Percentiles rank a stretch among this genome's conserved stretches.
phyloP scores from a whole-genome alignment of 2,113 vertebrate species.

The Neomonachus schauinslandi region DNA sequence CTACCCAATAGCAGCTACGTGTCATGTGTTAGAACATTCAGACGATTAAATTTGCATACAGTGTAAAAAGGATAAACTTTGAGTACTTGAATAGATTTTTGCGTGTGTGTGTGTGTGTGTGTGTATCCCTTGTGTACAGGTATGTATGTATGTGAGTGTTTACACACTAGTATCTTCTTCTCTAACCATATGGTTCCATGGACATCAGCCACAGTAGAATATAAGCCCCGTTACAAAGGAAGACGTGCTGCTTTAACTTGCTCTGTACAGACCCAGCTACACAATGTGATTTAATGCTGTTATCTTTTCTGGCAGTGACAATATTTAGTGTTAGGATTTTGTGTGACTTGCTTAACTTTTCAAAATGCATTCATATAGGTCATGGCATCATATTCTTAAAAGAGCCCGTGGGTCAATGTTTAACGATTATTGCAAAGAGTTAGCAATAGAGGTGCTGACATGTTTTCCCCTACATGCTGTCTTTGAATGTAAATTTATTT shows the following conservation, averaged over 20 bases:
- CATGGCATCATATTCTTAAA: not conserved
- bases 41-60: not conserved
- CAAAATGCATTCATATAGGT: not conserved
- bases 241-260: not conserved
- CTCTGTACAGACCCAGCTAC: not conserved
- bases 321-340: not conserved
- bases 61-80: not conserved
- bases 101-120: not conserved
- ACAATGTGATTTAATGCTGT: not conserved
- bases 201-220: not conserved
- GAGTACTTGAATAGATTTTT: not conserved
- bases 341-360: conserved; percentile 36
- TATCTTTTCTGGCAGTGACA: not conserved
- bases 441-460: not conserved
- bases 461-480: conserved; percentile 48
- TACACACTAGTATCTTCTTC: not conserved
- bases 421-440: not conserved
- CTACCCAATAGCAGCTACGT: not conserved
- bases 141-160: not conserved
- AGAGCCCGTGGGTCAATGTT: not conserved
- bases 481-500: conserved; percentile 60
- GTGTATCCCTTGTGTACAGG: not conserved
- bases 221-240: not conserved
- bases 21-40: not conserved
- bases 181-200: not conserved